Conservation (phyloP, 2,888 invertebrate species). For the Schrankia costaestrigalis region DNA sequence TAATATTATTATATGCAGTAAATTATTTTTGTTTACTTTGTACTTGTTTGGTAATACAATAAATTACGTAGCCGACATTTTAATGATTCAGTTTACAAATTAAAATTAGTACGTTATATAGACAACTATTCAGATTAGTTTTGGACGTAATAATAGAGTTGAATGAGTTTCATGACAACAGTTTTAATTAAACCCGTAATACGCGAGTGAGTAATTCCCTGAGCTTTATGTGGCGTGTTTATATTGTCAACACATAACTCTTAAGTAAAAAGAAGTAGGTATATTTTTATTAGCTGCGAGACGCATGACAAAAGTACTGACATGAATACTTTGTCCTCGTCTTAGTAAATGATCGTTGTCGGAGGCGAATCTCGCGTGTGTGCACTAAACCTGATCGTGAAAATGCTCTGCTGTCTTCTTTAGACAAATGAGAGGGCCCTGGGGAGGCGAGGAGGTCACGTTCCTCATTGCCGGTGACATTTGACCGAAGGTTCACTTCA, state of each 20-base stretch:
- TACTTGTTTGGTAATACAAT: no score
- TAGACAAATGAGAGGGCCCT: slow-evolving; percentile 48
- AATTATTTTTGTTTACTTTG: no score
- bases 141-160: slow-evolving; percentile 20
- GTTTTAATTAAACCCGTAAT: background rate
- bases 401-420: slow-evolving; percentile 35
- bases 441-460: slow-evolving; percentile 45
- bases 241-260: slow-evolving; percentile 12
- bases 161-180: slow-evolving; percentile 10
- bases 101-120: no score
- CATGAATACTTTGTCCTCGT: slow-evolving; percentile 32
- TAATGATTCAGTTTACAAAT: no score
- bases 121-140: no score
- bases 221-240: slow-evolving; percentile 17
- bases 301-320: slow-evolving; percentile 30
- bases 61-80: no score
- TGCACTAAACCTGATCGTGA: slow-evolving; percentile 41
- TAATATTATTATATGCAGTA: no score
- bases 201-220: slow-evolving; percentile 18
- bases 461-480: slow-evolving; percentile 56
- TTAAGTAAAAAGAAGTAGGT: slow-evolving; percentile 18
- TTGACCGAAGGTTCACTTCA: slow-evolving; percentile 54
- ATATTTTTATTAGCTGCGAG: slow-evolving; percentile 25
- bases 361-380: slow-evolving; percentile 35
- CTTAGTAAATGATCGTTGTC: slow-evolving; percentile 35